Evolutionary conservation across 30 jellyfish, hydroid and myxozoan genomes (phyloP), one percentile per base, ranked within the genome.

Genomic region (Aurelia aurita): DNA sequence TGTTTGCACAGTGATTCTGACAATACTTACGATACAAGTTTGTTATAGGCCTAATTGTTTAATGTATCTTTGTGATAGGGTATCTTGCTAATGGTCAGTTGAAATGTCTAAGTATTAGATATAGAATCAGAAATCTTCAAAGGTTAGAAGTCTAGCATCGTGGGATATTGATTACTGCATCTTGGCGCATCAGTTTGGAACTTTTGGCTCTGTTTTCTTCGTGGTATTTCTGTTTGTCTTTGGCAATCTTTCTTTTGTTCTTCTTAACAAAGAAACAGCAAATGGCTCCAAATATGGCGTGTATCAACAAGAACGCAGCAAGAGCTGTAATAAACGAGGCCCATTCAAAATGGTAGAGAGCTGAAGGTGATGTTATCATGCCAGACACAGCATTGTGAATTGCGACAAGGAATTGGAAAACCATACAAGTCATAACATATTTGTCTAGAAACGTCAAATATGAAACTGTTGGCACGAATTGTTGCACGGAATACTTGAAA

Each of bases 401-500:
- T 25, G 87, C 82, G 75, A 84, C 51, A 77, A 53, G 51, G 43
- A 72, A 84, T 87, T 84, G 93, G 82, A 84, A 84, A 1, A 84
- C 62, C 93, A 84, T 70, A 34, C 87, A 46, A 10, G 75, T 14
- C 74, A 84, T 28, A 16, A 84, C 47, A 72, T 84, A 73, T 25
- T 59, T 61, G 57, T 63, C 93, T 1, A 84, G 22, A 32, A 72
- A 31, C 5, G 87, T 84, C 21, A 72, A 60, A 31, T 71, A 70
- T 31, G 93, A 72, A n/a, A 72, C 87, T 5, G 74, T 71, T 59
- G 93, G 93, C 25, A 84, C 81, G 49, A 35, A 84, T 23, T 71
- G 81, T 6, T 84, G 80, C 43, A 57, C 82, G 67, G 35, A 58
- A 55, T 71, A 84, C 76, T 84, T 84, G 75, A 84, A 71, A 0